Percentiles rank a stretch among this genome's conserved stretches.
These are phyloP conservation scores for Acridotheres tristis DNA, from an alignment of 2,797 vertebrate genomes.

Conservation along the genomic window DNA sequence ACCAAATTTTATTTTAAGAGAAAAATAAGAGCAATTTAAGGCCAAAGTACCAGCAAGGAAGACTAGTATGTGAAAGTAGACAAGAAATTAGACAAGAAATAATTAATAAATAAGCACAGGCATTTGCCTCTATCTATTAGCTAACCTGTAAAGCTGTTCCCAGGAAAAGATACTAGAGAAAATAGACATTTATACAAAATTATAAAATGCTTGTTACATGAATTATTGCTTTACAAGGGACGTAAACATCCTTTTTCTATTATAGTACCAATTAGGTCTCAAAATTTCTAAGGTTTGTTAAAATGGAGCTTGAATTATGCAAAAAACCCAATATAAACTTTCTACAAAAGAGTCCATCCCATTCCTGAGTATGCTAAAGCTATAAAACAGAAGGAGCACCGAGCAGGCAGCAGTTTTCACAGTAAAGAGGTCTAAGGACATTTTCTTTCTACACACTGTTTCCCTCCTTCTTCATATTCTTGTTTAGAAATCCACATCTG, in stretches of 20 bases:
- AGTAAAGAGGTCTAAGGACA: constrained; percentile 84
- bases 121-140: constrained; percentile 61
- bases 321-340: constrained; percentile 75
- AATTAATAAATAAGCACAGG: constrained; percentile 69
- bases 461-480: constrained; percentile 98
- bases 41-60: constrained; percentile 65
- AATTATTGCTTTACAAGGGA: constrained; percentile 80
- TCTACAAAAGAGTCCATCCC: constrained; percentile 80
- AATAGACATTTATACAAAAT: constrained; percentile 85
- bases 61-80: constrained; percentile 63
- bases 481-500: constrained; percentile 99
- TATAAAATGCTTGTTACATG: constrained; percentile 77
- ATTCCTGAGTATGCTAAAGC: constrained; percentile 92
- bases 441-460: constrained; percentile 98
- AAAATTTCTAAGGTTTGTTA: constrained; percentile 64
- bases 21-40: constrained; percentile 58
- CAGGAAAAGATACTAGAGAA: constrained; percentile 79
- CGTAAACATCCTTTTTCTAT: constrained; percentile 72
- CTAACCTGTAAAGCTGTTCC: constrained; percentile 73
- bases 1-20: constrained; percentile 27
- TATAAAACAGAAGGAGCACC: constrained; percentile 74
- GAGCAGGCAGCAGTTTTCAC: constrained; percentile 56
- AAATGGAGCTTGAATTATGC: constrained; percentile 72
- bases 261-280: constrained; percentile 71
- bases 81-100: constrained; percentile 25